Evolutionary conservation across 2,888 invertebrate species (phyloP), one percentile per base, ranked within the genome.

Genomic region (Myathropa florea): DNA sequence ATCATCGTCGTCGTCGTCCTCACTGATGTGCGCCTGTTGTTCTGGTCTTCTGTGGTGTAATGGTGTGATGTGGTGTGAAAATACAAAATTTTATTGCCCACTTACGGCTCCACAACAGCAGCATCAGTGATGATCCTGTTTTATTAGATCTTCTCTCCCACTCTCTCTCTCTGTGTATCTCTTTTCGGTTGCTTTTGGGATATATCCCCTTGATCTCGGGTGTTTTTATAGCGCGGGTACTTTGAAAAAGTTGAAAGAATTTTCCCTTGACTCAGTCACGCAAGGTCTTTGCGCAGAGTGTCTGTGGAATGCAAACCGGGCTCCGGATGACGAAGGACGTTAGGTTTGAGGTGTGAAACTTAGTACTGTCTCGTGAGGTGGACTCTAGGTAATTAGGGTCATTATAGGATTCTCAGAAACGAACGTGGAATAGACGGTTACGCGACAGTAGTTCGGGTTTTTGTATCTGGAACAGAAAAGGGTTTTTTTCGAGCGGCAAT

Each of bases 71-170:
- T 83, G 87, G 87, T 87, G 87, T 87, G 87, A 87, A 87, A 87
- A 87, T 86, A 87, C 87, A 68, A 83, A 76, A 39, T 83, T 87
- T 87, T 87, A 87, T 87, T 87, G 46, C 87, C 87, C 83, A 87
- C 87, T 87, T 83, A 83, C 76, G 76, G 75, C 53, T 55, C 46
- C 46, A 57, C 59, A 73, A 26, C 80, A 64, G 68, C 80, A 75
- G 33, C 64, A 71, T 23, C 79, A 46, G 14, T 60, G 75, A 71
- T 79, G 71, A 83, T 86, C 78, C 86, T 83, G 86, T 86, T 86
- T 86, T 86, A 86, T 86, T 86, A 80, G 82, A 77, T 73, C 59
- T 28, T 46, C 70, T 76, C 33, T 39, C 73, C 46, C 55, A 57
- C 59, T 71, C 71, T 65, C 65, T n/a, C 76, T 33, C 57, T 30